Evolutionary conservation across 2,888 invertebrate species (phyloP).

Genomic region (Agrochola circellaris): DNA sequence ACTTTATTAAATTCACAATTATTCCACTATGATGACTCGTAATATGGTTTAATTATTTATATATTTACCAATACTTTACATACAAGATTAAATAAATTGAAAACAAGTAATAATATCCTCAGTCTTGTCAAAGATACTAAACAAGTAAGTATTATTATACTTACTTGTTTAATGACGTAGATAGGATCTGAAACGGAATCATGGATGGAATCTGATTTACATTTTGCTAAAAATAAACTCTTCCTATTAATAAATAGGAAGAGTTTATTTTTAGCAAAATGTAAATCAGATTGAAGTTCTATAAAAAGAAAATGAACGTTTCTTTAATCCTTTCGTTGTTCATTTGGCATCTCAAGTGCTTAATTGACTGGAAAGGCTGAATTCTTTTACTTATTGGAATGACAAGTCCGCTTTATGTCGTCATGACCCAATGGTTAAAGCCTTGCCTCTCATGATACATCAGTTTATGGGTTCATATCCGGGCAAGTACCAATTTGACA

Average conservation of each 20-base stretch:
- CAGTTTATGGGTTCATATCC: no score
- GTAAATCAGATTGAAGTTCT: background rate
- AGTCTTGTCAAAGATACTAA: background rate
- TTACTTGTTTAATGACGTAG: no score
- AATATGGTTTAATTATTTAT: conserved; percentile 17
- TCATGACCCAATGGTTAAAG: no score
- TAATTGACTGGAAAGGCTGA: background rate
- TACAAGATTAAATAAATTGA: background rate
- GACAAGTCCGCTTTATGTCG: background rate
- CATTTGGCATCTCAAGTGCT: background rate
- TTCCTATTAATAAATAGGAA: background rate
- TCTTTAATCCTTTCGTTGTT: background rate
- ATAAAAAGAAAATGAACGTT: background rate
- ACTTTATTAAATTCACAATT: background rate
- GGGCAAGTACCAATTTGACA: no score
- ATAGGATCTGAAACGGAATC: no score
- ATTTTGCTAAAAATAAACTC: background rate
- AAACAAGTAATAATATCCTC: conserved; percentile 8
- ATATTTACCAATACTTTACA: background rate
- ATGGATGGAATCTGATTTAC: background rate
- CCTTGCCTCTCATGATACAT: no score
- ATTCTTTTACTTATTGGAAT: background rate
- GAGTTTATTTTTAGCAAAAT: background rate
- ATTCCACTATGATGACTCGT: background rate
- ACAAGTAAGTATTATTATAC: conserved; percentile 10